These are phyloP conservation scores for Drosophila atroscutellata DNA, from an alignment of 2,888 invertebrate genomes.

Conservation along the genomic window DNA sequence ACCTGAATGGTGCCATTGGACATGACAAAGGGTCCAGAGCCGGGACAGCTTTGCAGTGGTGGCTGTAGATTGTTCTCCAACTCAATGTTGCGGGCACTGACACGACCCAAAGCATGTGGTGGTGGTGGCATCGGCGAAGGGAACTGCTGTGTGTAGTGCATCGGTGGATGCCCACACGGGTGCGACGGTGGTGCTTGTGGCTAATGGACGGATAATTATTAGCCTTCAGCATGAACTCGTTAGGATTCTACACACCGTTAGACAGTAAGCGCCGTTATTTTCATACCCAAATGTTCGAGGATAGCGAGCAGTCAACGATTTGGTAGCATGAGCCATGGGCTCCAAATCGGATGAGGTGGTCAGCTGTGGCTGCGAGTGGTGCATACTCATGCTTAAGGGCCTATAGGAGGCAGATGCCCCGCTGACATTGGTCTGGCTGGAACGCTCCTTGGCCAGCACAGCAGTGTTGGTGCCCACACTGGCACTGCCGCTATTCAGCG, in stretches of 20 bases:
- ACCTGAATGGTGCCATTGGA: constrained; percentile 93
- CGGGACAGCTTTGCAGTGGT: constrained; percentile 73
- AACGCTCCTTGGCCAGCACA: constrained; percentile 71
- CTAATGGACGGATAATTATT: constrained; percentile 3
- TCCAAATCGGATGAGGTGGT: constrained; percentile 53
- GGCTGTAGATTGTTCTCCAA: constrained; percentile 81
- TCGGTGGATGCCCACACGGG: constrained; percentile 38
- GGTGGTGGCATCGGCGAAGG: constrained; percentile 83
- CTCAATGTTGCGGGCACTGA: constrained; percentile 74
- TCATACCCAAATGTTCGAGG: constrained; percentile 76
- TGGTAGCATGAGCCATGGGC: constrained; percentile 55
- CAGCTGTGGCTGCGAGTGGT: constrained; percentile 63
- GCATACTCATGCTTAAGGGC: constrained; percentile 62
- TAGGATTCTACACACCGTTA: constrained; percentile 51
- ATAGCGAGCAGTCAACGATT: constrained; percentile 69
- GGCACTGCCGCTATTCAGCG: constrained; percentile 49
- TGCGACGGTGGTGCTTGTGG: constrained; percentile 31
- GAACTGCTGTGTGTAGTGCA: constrained; percentile 72
- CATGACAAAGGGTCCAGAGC: constrained; percentile 86
- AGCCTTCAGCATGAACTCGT: too few relatives aligned
- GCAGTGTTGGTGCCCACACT: constrained; percentile 70
- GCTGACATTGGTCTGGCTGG: constrained; percentile 62
- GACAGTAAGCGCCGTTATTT: constrained; percentile 71
- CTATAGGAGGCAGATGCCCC: constrained; percentile 48
- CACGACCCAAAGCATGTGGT: constrained; percentile 79